A percentile compares a stretch with the other conserved stretches of the same genome.
phyloP scores from a whole-genome alignment of 1,140 invertebrate species.

The Pogonognathellus flavescens region DNA sequence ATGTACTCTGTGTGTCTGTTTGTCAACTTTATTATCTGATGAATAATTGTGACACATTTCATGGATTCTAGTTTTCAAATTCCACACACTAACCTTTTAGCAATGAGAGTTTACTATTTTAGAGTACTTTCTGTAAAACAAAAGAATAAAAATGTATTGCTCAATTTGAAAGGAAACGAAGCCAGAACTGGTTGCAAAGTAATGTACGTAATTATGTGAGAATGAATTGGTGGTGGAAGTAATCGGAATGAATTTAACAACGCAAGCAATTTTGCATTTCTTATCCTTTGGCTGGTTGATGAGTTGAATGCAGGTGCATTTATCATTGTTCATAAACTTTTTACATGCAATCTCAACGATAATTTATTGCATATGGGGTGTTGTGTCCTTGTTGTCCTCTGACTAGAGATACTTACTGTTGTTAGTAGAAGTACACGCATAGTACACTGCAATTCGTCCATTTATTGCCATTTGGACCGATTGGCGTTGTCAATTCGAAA shows the following conservation, averaged over 20 bases:
- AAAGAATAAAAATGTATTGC: no score
- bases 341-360: conserved; percentile 4
- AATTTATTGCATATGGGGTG: conserved; percentile 1
- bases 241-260: background rate
- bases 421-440: background rate
- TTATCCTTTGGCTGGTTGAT: background rate
- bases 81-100: no score
- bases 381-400: background rate
- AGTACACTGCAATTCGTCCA: background rate
- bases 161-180: no score
- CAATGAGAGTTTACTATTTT: no score
- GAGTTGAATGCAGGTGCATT: background rate
- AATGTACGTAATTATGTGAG: no score
- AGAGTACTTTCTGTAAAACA: no score
- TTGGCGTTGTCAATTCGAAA: background rate
- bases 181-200: no score
- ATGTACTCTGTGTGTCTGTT: no score
- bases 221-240: background rate
- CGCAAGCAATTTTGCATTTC: background rate
- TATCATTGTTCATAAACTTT: conserved; percentile 13
- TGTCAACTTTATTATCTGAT: no score
- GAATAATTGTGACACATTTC: no score
- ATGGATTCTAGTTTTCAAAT: no score
- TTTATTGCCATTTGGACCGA: background rate
- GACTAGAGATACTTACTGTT: background rate